These are phyloP conservation scores for Scleropages formosus DNA, from an alignment of 2,797 vertebrate genomes.

Conservation along the genomic window DNA sequence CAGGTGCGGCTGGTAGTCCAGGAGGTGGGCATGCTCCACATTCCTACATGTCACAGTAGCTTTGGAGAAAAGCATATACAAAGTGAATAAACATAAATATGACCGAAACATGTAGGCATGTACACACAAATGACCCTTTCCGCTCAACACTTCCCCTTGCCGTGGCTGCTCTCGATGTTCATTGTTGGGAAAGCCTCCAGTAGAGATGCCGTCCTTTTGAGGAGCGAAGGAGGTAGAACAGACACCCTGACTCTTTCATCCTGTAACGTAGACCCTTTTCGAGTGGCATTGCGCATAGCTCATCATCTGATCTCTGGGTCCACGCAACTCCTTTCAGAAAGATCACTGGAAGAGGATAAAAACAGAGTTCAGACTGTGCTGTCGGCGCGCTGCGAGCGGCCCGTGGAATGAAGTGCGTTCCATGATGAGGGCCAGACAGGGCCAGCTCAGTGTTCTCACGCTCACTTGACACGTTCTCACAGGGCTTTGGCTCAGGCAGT, in stretches of 20 bases:
- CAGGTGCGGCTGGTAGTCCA: too few relatives aligned
- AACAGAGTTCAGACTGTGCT: not conserved
- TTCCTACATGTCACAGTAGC: too few relatives aligned
- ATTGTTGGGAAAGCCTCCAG: not conserved
- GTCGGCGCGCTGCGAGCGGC: not conserved
- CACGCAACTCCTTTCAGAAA: not conserved
- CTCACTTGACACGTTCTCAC: slow-evolving; percentile 12
- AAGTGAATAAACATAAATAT: too few relatives aligned
- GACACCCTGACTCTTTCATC: not conserved
- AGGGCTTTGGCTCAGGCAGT: slow-evolving; percentile 40
- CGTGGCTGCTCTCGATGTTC: not conserved
- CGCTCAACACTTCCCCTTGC: not conserved
- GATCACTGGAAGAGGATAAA: not conserved
- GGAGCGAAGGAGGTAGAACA: not conserved
- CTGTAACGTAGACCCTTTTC: not conserved
- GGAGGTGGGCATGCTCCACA: too few relatives aligned
- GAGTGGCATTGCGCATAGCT: not conserved
- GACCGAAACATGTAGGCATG: too few relatives aligned
- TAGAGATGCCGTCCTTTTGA: not conserved
- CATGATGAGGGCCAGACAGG: slow-evolving; percentile 40
- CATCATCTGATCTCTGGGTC: not conserved
- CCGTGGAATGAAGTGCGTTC: not conserved
- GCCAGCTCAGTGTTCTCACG: slow-evolving; percentile 50
- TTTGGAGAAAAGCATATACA: too few relatives aligned
- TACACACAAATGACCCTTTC: not conserved